Evolutionary conservation across 2,888 invertebrate species (phyloP).

Genomic region (Acanthacorydalis orientalis): DNA sequence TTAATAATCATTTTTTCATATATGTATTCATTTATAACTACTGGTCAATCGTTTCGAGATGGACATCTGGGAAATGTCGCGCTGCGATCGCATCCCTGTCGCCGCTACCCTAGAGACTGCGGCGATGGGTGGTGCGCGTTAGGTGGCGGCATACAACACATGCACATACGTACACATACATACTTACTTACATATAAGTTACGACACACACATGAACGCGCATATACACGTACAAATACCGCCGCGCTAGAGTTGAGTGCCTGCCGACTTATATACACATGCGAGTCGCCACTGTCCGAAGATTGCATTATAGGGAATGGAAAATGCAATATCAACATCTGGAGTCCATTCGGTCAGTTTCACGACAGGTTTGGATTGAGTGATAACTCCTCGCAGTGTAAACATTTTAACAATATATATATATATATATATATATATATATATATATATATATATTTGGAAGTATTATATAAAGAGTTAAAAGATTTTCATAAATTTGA

Average conservation of each 20-base stretch:
- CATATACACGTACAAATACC: too few relatives aligned
- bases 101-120: not conserved
- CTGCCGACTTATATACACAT: too few relatives aligned
- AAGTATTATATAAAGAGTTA: too few relatives aligned
- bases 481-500: too few relatives aligned
- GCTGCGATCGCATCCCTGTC: not conserved
- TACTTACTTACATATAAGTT: too few relatives aligned
- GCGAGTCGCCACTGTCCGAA: too few relatives aligned
- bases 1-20: too few relatives aligned
- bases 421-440: not conserved
- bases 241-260: too few relatives aligned
- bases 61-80: conserved; percentile 6
- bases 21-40: too few relatives aligned
- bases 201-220: too few relatives aligned
- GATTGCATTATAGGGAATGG: conserved; percentile 31
- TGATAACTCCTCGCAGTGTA: not conserved
- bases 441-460: not conserved
- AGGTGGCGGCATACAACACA: not conserved
- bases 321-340: conserved; percentile 27
- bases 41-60: not conserved
- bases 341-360: conserved; percentile 6
- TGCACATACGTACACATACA: not conserved
- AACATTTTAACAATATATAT: not conserved
- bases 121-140: too few relatives aligned
- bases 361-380: not conserved